A percentile compares a stretch with the other conserved stretches of the same genome.
Evolutionary conservation across 2,113 vertebrate genomes (phyloP).

Genomic region (Epinephelus lanceolatus): DNA sequence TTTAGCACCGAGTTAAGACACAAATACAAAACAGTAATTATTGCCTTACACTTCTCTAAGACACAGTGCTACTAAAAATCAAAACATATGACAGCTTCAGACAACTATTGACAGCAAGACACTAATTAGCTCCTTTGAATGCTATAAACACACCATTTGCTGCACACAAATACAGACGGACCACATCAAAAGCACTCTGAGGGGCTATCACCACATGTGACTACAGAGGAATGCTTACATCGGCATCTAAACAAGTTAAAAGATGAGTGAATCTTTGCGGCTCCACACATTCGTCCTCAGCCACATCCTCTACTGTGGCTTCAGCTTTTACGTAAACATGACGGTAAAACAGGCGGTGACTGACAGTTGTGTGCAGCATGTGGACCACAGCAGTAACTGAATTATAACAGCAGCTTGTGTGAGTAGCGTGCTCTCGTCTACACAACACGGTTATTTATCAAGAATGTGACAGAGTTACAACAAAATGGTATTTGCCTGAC

Average conservation of each 20-base stretch:
- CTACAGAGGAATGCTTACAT: conserved; percentile 53
- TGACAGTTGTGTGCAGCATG: conserved; percentile 39
- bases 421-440: conserved; percentile 4
- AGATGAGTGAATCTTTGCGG: conserved; percentile 49
- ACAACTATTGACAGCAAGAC: conserved; percentile 41
- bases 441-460: conserved; percentile 28
- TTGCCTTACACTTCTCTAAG: conserved; percentile 23
- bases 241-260: conserved; percentile 35
- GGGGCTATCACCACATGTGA: conserved; percentile 27
- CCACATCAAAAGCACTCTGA: conserved; percentile 66
- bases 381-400: conserved; percentile 30
- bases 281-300: conserved; percentile 1
- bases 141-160: conserved; percentile 51
- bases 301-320: conserved; percentile 27
- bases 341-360: conserved; percentile 19
- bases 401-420: conserved; percentile 11
- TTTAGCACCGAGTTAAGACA: conserved; percentile 35
- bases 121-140: conserved; percentile 66
- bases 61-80: conserved; percentile 33
- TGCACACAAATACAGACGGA: conserved; percentile 1
- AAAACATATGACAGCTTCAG: conserved; percentile 65
- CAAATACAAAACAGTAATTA: conserved; percentile 55
- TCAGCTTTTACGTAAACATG: conserved; percentile 47
- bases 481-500: conserved; percentile 19
- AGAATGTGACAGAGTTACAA: conserved; percentile 40